Conservation (phyloP, 1,140 invertebrate genomes). For the Bombus breviceps region DNA sequence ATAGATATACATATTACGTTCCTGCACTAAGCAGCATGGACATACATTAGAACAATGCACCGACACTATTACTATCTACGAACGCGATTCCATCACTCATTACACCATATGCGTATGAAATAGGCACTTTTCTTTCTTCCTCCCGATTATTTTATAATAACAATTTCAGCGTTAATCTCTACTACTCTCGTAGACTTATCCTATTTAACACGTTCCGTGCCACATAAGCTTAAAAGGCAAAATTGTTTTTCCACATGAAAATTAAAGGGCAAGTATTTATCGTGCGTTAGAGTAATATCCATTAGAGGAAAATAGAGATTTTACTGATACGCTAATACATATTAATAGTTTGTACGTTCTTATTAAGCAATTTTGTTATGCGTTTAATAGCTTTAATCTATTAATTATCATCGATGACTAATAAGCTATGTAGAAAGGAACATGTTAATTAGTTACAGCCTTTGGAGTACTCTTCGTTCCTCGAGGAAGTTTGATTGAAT, state of each 20-base stretch:
- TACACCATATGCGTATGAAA: constrained; percentile 1
- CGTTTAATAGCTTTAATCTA: background rate
- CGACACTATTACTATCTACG: constrained; percentile 28
- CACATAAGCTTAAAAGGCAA: background rate
- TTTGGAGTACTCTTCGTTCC: background rate
- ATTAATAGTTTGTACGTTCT: background rate
- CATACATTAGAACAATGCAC: constrained; percentile 29
- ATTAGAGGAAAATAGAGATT: background rate
- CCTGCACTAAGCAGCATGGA: background rate
- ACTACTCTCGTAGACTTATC: background rate
- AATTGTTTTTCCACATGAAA: background rate
- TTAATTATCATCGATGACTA: background rate
- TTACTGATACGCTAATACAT: background rate
- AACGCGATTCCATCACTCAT: background rate
- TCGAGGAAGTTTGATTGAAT: background rate
- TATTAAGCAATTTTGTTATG: background rate
- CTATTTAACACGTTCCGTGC: background rate
- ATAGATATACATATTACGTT: constrained; percentile 17
- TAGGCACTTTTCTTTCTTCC: constrained; percentile 19
- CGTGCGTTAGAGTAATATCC: background rate
- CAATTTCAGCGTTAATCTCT: background rate
- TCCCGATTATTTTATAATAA: background rate
- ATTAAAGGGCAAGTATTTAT: background rate
- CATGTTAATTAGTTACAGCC: background rate
- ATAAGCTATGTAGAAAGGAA: background rate